These are phyloP conservation scores for Hepsetus odoe DNA, from an alignment of 2,113 vertebrate genomes.

Conservation along the genomic window DNA sequence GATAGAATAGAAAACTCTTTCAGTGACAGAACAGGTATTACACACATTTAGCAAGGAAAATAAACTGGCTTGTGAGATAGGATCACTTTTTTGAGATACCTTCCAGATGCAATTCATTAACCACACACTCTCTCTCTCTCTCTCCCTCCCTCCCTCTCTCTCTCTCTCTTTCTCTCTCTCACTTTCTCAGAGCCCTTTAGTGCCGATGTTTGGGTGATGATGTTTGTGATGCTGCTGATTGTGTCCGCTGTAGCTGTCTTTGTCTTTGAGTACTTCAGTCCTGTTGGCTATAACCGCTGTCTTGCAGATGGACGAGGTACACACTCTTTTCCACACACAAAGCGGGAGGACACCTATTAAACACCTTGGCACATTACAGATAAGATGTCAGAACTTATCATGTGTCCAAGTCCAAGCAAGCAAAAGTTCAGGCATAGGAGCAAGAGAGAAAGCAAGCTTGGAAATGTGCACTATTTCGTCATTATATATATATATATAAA, in stretches of 20 bases:
- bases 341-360: conserved; percentile 41
- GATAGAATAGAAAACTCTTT: no score
- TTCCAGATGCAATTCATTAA: conserved; percentile 27
- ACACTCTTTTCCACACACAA: conserved; percentile 37
- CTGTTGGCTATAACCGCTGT: conserved; percentile 98
- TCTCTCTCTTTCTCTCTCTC: neutral
- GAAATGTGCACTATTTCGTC: no score
- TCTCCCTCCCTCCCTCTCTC: conserved; percentile 19
- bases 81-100: conserved; percentile 41
- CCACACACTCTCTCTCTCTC: neutral
- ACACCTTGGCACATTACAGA: conserved; percentile 34
- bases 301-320: conserved; percentile 98
- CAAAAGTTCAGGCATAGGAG: no score
- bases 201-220: conserved; percentile 99
- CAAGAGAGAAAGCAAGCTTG: no score
- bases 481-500: no score
- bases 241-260: conserved; percentile 97
- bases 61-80: conserved; percentile 31
- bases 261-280: conserved; percentile 98
- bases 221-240: conserved; percentile 99
- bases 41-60: neutral
- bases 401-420: neutral
- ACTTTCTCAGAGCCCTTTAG: conserved; percentile 91
- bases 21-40: neutral
- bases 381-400: conserved; percentile 9